Evolutionary conservation across 2,113 vertebrate genomes (phyloP), one percentile per base, ranked within the genome.

Genomic region (Passer domesticus): DNA sequence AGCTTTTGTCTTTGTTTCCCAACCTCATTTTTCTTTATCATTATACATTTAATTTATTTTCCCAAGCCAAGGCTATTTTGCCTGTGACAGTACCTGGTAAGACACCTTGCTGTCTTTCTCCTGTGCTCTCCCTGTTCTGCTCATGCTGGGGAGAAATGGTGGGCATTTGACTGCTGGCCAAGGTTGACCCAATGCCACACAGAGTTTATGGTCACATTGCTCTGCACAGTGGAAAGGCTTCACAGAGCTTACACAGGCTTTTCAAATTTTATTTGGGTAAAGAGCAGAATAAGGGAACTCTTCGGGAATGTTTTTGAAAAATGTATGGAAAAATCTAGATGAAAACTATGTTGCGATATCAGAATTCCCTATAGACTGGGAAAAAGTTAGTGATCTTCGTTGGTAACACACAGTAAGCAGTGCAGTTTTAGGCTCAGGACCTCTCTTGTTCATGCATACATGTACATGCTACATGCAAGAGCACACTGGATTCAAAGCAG

Each of bases 131-230:
- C 18, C 11, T 8, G 8, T 37, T 24, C 37, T 28, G 10, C 37
- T 49, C 37, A 23, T 0, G 2, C 35, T 3, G 3, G 25, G 17
- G 25, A 81, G 11, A 1, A 63, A 18, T 5, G 14, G 22, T 53
- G 63, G 17, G 53, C 24, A 28, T 17, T 30, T 33, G 39, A 20
- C 37, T 69, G n/a, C 43, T 19, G 13, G 30, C 27, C 35, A 44
- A 33, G 41, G 49, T 31, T 49, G 33, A 47, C 16, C 28, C 43
- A 63, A 3, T 0, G 0, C 17, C n/a, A 33, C 6, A 16, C 31
- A 55, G 41, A 30, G 2, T 4, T n/a, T 52, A 52, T 0, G 11
- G n/a, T 9, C 49, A 35, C 1, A 0, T 35, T 41, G 27, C 31
- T 66, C 33, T 44, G 52, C 35, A 73, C 21, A 39, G 25, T 21